These are phyloP conservation scores for Platalea minor DNA, from an alignment of 2,797 vertebrate genomes.

Conservation along the genomic window DNA sequence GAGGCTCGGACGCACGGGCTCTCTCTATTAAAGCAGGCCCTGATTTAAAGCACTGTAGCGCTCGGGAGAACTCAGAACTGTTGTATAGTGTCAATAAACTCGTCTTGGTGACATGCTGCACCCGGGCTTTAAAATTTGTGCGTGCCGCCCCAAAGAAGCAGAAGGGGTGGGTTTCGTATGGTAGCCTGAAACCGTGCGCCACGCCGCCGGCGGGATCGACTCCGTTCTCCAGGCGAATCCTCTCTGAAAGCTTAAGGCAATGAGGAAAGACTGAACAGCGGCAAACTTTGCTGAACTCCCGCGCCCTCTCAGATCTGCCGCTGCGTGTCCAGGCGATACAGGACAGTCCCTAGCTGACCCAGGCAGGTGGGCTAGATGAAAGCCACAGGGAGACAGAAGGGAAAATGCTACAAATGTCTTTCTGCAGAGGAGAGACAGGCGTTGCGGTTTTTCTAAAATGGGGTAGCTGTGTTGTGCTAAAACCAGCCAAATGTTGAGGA, in stretches of 20 bases:
- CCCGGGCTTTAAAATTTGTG: background rate
- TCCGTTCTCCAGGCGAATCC: background rate
- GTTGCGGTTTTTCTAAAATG: background rate
- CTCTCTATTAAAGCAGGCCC: background rate
- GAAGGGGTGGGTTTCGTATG: accelerated
- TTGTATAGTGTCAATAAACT: background rate
- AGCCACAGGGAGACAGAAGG: background rate
- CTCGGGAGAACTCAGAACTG: background rate
- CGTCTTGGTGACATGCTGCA: background rate
- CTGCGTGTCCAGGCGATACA: background rate
- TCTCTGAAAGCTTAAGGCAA: background rate
- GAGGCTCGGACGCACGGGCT: background rate
- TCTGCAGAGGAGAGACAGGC: background rate
- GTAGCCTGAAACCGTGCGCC: background rate
- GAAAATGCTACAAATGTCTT: background rate
- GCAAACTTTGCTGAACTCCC: background rate
- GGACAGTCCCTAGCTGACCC: background rate
- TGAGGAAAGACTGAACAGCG: background rate
- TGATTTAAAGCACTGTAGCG: background rate
- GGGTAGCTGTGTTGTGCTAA: background rate
- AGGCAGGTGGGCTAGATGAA: background rate
- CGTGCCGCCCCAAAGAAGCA: background rate
- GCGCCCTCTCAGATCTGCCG: background rate
- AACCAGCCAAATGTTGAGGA: constrained; percentile 1
- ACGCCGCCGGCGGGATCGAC: accelerated